Conservation (phyloP, 35 echinoderm and acorn worm species). For the Strongylocentrotus purpuratus region DNA sequence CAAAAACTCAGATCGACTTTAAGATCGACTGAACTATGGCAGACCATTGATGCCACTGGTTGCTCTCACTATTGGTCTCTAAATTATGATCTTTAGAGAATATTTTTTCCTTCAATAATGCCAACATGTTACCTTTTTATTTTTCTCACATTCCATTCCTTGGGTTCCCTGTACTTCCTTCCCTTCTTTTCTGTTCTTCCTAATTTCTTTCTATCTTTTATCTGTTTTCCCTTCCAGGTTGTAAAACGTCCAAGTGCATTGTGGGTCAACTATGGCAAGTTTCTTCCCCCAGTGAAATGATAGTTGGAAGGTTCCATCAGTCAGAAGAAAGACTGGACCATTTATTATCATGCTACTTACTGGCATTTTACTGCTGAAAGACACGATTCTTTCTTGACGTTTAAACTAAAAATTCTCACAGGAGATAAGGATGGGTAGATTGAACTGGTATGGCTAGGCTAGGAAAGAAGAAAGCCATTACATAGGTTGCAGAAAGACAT, state of each 20-base stretch:
- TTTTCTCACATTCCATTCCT: neutral
- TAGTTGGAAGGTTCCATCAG: neutral
- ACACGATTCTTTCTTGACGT: too few species aligned
- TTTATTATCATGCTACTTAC: neutral
- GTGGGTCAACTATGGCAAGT: slow-evolving; percentile 64
- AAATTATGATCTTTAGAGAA: too few species aligned
- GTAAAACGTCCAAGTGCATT: slow-evolving; percentile 50
- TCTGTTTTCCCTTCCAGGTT: slow-evolving; percentile 47
- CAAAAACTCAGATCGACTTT: too few species aligned
- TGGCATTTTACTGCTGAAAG: neutral
- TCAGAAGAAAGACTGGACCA: neutral
- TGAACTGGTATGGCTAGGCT: too few species aligned
- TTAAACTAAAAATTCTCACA: too few species aligned
- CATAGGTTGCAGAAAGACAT: too few species aligned
- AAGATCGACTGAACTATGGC: too few species aligned
- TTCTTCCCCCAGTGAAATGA: slow-evolving; percentile 60
- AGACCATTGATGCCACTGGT: too few species aligned
- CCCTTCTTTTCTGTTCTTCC: neutral
- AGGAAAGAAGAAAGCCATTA: too few species aligned
- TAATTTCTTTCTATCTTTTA: neutral
- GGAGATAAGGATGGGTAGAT: too few species aligned
- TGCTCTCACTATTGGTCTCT: too few species aligned
- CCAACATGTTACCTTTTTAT: neutral
- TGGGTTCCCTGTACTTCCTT: neutral
- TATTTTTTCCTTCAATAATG: too few species aligned